Evolutionary conservation across 2,797 vertebrate species (phyloP), one percentile per base, ranked within the genome.

Genomic region (Amazona ochrocephala): DNA sequence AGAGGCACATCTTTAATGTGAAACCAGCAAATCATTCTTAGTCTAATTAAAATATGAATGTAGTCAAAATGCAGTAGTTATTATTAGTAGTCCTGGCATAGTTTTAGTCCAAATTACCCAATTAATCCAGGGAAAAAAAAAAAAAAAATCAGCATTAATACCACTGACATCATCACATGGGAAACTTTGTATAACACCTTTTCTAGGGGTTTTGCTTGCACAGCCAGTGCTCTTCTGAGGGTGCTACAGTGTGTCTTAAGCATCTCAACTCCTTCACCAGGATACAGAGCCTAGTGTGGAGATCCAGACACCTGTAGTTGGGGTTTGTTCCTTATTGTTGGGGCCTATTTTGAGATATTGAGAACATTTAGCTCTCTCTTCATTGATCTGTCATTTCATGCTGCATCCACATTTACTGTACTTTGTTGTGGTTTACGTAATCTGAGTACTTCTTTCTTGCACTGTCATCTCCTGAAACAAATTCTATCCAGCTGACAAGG

Each of bases 111-210:
- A 72, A 74, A 61, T 56, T 71, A 67, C 37, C 9, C 2, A 64
- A 30, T 30, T 71, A 32, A 75, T 67, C 5, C 3, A 60, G 29
- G 10, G 41, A 37, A 14, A 4, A 26, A 27, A 45, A 32, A 45
- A 32, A 72, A 54, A 32, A 70, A n/a, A 5, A 20, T 14, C 0
- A 19, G 47, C 58, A 48, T 42, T 58, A 50, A 29, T 66, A 41
- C 12, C 1, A 29, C 51, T 73, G 62, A 15, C 7, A 34, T 16
- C 3, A 0, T 48, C 61, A 8, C 17, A 58, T 2, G 44, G 29
- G 54, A 41, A 5, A 2, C 50, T 81, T 64, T 50, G 3, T 34
- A 5, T 76, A 32, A 16, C 5, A 13, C 1, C 5, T 23, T 75
- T 47, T 64, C 44, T 65, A 30, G 39, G 9, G 1, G 8, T 13